Base-by-base conservation (phyloP, 2,113 vertebrate species). In the Phrynosoma blainvillii region DNA sequence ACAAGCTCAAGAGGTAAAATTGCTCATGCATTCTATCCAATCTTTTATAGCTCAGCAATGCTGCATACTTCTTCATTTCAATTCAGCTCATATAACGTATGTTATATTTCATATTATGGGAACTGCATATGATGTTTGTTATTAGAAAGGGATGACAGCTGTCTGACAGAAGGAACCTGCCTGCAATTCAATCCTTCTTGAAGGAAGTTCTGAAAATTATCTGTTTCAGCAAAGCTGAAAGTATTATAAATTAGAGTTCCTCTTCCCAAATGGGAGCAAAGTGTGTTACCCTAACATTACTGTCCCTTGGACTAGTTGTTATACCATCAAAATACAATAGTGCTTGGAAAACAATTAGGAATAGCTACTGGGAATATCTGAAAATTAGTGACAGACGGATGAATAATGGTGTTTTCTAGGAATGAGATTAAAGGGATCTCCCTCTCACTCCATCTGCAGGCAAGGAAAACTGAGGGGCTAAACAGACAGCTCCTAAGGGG, bases 211-310 rank as follows among this genome's bases (percentile, higher is more conserved):
- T 89, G 62, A 89, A 81, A 78, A 87, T 77, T 36, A 25, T 87
- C n/a, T 82, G 85, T 75, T 79, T 90, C 84, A 87, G 86, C 73
- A 93, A 93, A 88, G 79, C 68, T 89, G 79, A 87, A 90, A 92
- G 73, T 52, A 73, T 75, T 70, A 89, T 90, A 65, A 92, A 87
- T 79, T 18, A 73, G 74, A 87, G 89, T 82, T 36, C 0, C 11
- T 91, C 88, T 90, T 88, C 8, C 68, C 90, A 92, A 92, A 21
- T 85, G 14, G 42, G 32, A 81, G 12, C 21, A 23, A 20, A 30
- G 68, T 16, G 84, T 32, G 62, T 0, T 79, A 74, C 47, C 85
- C 6, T n/a, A 79, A 54, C 54, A 30, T 84, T 14, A 85, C 85
- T 52, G 56, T 87, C 20, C 9, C 88, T 21, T 90, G 77, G 11